Conservation (phyloP, 2,888 invertebrate species). For the Apotomis betuletana region DNA sequence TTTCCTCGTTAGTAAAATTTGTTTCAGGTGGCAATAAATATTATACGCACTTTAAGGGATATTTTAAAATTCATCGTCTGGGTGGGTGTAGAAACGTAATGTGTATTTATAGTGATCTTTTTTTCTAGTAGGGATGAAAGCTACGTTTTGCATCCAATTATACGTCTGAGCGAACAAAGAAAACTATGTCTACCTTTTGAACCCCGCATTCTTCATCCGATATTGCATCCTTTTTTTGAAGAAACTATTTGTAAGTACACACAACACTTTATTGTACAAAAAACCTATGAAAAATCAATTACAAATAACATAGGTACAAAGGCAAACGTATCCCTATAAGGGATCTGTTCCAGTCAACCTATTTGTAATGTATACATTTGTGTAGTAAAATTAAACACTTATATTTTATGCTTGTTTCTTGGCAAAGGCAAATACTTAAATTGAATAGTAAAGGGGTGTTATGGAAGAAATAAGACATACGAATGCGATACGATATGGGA, state of each 20-base stretch:
- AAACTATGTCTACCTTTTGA: conserved; percentile 57
- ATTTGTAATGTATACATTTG: background rate
- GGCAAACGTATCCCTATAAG: no score
- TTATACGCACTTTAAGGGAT: conserved; percentile 1
- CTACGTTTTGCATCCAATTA: conserved; percentile 65
- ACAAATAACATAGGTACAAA: no score
- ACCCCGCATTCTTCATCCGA: conserved; percentile 56
- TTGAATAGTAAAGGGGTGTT: conserved; percentile 6
- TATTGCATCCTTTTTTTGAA: conserved; percentile 52
- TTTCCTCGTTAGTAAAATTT: conserved; percentile 62
- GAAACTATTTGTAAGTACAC: background rate
- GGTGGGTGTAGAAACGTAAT: background rate
- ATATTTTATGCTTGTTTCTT: background rate
- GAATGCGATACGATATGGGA: conserved; percentile 60
- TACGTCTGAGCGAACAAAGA: conserved; percentile 69
- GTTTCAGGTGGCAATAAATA: conserved; percentile 34
- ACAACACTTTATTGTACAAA: no score
- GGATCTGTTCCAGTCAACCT: no score
- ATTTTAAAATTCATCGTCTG: conserved; percentile 27
- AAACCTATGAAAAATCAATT: no score
- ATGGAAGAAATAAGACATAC: conserved; percentile 50
- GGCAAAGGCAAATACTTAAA: background rate
- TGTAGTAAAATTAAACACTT: background rate
- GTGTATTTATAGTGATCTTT: background rate
- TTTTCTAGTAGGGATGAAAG: conserved; percentile 39